phyloP scores from a whole-genome alignment of 2,113 vertebrate species.

The Pomatostomus ruficeps region DNA sequence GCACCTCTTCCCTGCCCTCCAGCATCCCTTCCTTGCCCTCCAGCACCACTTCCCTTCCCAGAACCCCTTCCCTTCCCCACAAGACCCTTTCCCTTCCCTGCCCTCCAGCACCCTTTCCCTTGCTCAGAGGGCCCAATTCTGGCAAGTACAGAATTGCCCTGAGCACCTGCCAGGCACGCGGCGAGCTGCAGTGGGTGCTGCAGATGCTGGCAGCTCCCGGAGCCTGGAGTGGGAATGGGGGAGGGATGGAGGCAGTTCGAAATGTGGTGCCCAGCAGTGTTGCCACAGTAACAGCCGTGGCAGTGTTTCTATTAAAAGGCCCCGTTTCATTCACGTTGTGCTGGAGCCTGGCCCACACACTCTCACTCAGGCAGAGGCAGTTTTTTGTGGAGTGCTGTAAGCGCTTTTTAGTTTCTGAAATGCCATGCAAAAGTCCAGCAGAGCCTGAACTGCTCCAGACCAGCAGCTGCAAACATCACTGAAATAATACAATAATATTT shows the following conservation, averaged over 20 bases:
- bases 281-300: conserved; percentile 57
- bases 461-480: not conserved
- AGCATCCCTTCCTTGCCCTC: not conserved
- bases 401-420: not conserved
- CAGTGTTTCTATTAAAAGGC: conserved; percentile 48
- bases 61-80: not conserved
- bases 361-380: not conserved
- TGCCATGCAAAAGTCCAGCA: not conserved
- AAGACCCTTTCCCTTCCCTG: not conserved
- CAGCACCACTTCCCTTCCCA: not conserved
- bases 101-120: not conserved
- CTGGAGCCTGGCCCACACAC: conserved; percentile 41
- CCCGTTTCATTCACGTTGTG: not conserved
- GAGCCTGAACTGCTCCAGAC: not conserved
- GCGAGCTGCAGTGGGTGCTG: not conserved
- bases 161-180: not conserved
- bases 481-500: not conserved
- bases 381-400: not conserved
- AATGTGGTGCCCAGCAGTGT: conserved; percentile 36
- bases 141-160: not conserved
- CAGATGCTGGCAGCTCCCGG: not conserved
- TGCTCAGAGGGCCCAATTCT: not conserved
- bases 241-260: not conserved
- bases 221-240: not conserved
- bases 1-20: not conserved